Conservation (phyloP, 2,888 invertebrate species). For the Cosmorhoe ocellata region DNA sequence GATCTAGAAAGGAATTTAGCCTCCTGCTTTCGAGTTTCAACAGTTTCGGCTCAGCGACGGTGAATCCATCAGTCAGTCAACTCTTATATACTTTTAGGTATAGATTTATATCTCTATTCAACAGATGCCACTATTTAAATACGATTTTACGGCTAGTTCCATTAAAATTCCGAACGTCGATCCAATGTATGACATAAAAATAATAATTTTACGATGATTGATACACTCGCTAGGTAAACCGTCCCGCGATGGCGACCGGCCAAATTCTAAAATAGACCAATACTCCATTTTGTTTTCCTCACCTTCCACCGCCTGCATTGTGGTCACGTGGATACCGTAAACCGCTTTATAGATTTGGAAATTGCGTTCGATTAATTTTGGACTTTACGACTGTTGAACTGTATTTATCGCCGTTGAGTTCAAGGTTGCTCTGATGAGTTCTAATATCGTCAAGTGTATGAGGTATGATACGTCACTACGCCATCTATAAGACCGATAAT, state of each 20-base stretch:
- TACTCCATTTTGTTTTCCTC: constrained; percentile 61
- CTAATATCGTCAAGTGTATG: constrained; percentile 11
- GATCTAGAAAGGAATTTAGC: no score
- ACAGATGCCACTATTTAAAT: background rate
- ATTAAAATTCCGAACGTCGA: constrained; percentile 42
- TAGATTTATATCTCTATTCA: background rate
- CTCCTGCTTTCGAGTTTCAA: no score
- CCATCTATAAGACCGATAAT: background rate
- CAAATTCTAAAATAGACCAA: constrained; percentile 67
- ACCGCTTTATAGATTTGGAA: constrained; percentile 20
- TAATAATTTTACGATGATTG: constrained; percentile 53
- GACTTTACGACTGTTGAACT: constrained; percentile 31
- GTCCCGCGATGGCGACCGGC: constrained; percentile 60
- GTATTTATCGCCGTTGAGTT: constrained; percentile 19
- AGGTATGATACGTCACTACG: background rate
- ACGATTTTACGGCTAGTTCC: constrained; percentile 2
- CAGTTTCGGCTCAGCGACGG: no score
- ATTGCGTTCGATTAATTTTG: constrained; percentile 34
- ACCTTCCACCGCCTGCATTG: constrained; percentile 64
- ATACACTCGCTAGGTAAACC: constrained; percentile 66
- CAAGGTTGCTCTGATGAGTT: constrained; percentile 22
- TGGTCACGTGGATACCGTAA: constrained; percentile 59
- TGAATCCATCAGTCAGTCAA: no score
- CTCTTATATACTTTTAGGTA: no score
- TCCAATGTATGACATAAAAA: constrained; percentile 49